Percentiles rank a stretch among this genome's conserved stretches.
Evolutionary conservation across 2,797 vertebrate genomes (phyloP).

Genomic region (Aeoliscus strigatus): DNA sequence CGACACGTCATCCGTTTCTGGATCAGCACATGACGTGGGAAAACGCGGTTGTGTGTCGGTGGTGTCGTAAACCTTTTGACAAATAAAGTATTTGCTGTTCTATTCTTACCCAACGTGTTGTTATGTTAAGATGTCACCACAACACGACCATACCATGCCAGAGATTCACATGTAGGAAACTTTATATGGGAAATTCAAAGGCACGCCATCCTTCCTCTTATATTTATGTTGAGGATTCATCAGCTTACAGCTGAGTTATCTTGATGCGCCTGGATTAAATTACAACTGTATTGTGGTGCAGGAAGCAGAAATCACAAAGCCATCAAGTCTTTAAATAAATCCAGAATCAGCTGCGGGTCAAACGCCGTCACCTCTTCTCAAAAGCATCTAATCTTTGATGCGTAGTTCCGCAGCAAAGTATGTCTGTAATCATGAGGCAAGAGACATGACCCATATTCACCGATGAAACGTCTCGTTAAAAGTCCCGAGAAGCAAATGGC

Average conservation of each 20-base stretch:
- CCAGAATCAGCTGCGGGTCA: slow-evolving; percentile 33
- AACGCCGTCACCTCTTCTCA: slow-evolving; percentile 25
- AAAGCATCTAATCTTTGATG: slow-evolving; percentile 51
- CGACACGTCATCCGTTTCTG: slow-evolving; percentile 8
- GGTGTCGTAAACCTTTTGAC: slow-evolving; percentile 25
- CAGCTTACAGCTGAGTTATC: slow-evolving; percentile 46
- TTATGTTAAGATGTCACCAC: slow-evolving; percentile 32
- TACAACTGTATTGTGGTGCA: slow-evolving; percentile 33
- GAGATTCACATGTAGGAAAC: slow-evolving; percentile 4
- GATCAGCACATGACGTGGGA: slow-evolving; percentile 17
- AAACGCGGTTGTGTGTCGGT: slow-evolving; percentile 20
- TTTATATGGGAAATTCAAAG: slow-evolving; percentile 7
- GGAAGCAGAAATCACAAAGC: slow-evolving; percentile 38
- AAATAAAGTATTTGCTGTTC: slow-evolving; percentile 23
- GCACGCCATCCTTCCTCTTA: slow-evolving; percentile 14
- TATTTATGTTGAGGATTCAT: slow-evolving; percentile 31
- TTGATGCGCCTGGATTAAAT: slow-evolving; percentile 43
- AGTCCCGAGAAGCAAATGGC: slow-evolving; percentile 11
- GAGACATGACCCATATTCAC: slow-evolving; percentile 58
- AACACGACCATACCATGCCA: slow-evolving; percentile 20
- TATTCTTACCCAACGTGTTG: slow-evolving; percentile 27
- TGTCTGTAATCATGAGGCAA: slow-evolving; percentile 46
- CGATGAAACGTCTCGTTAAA: too few species aligned
- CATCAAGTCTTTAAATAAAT: slow-evolving; percentile 47
- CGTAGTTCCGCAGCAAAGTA: slow-evolving; percentile 26